phyloP scores from a whole-genome alignment of 2,113 vertebrate species.

The Eleginops maclovinus region DNA sequence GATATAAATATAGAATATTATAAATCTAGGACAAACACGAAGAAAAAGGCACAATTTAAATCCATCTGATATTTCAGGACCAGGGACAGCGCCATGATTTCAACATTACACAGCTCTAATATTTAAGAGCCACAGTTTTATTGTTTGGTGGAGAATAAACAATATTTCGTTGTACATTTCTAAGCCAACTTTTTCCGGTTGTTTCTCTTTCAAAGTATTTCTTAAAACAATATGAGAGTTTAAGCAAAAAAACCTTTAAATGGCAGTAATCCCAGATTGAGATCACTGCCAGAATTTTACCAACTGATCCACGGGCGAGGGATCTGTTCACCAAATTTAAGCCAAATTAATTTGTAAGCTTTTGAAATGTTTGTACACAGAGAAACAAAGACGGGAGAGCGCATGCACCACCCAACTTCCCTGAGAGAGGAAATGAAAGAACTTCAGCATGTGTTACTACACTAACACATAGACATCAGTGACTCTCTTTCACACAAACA shows the following conservation, averaged over 20 bases:
- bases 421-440: conserved; percentile 35
- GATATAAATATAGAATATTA: too few relatives aligned
- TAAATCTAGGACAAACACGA: too few relatives aligned
- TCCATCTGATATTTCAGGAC: too few relatives aligned
- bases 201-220: neutral
- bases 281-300: conserved; percentile 19
- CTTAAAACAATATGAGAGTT: conserved; percentile 7
- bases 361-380: conserved; percentile 44
- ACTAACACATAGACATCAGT: conserved; percentile 12
- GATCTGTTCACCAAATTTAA: conserved; percentile 27
- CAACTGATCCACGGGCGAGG: conserved; percentile 16
- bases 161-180: neutral
- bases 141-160: neutral
- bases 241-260: conserved; percentile 19
- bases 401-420: conserved; percentile 6
- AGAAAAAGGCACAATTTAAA: too few relatives aligned
- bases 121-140: neutral
- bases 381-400: conserved; percentile 5
- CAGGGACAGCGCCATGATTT: too few relatives aligned
- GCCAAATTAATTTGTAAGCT: conserved; percentile 36
- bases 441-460: conserved; percentile 32
- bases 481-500: conserved; percentile 8
- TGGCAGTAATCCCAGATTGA: conserved; percentile 15
- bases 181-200: neutral
- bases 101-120: too few relatives aligned